These are phyloP conservation scores for Gibbula magus DNA, from an alignment of 2,888 invertebrate genomes.

Conservation along the genomic window DNA sequence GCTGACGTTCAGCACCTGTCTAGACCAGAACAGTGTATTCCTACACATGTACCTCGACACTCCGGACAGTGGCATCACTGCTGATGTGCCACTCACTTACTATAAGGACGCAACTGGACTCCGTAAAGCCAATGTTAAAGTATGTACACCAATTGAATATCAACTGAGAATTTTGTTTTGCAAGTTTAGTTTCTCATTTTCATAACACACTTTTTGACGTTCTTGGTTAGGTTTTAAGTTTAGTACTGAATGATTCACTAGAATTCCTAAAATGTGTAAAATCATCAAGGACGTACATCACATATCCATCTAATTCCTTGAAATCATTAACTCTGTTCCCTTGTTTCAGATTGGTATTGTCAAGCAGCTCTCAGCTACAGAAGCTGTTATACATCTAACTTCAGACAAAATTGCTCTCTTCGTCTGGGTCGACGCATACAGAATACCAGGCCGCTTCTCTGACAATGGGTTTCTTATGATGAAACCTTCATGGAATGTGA, in stretches of 20 bases:
- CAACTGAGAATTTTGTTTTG: too few relatives aligned
- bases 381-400: constrained; percentile 56
- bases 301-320: too few relatives aligned
- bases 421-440: constrained; percentile 69
- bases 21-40: too few relatives aligned
- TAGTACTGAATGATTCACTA: too few relatives aligned
- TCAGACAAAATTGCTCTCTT: constrained; percentile 66
- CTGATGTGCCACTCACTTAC: constrained; percentile 47
- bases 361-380: constrained; percentile 21
- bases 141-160: constrained; percentile 31
- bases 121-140: constrained; percentile 57
- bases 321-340: neutral
- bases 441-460: constrained; percentile 81
- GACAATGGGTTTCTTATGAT: constrained; percentile 83
- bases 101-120: constrained; percentile 57
- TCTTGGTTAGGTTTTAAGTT: too few relatives aligned
- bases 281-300: neutral
- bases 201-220: too few relatives aligned
- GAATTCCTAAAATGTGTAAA: too few relatives aligned
- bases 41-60: too few relatives aligned
- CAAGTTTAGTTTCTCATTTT: too few relatives aligned
- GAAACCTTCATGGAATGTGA: constrained; percentile 45
- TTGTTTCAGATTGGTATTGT: constrained; percentile 52
- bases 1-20: too few relatives aligned
- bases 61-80: too few relatives aligned